A percentile compares a stretch with the other conserved stretches of the same genome.
These are phyloP conservation scores for Euglossa dilemma DNA, from an alignment of 1,140 invertebrate genomes.

Conservation along the genomic window DNA sequence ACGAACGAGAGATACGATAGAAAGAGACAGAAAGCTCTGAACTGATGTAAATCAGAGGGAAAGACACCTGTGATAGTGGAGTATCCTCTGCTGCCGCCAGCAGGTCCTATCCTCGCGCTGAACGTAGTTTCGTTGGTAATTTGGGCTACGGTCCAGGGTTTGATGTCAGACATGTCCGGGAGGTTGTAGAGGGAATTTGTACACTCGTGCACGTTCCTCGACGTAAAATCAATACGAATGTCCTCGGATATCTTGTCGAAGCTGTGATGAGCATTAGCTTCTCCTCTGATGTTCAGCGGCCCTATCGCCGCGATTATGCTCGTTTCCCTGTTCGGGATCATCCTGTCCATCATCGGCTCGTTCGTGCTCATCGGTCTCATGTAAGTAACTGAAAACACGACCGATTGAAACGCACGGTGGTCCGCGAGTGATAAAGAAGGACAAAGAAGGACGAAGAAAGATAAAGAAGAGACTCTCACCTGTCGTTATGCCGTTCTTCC, in stretches of 20 bases:
- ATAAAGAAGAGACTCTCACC: conserved; percentile 61
- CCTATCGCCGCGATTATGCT: conserved; percentile 95
- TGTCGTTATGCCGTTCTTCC: conserved; percentile 91
- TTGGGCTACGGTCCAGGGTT: conserved; percentile 86
- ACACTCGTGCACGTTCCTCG: conserved; percentile 82
- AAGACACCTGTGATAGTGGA: conserved; percentile 88
- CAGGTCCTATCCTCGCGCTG: conserved; percentile 91
- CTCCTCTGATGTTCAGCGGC: conserved; percentile 88
- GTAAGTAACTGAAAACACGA: conserved; percentile 86
- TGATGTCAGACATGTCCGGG: conserved; percentile 78
- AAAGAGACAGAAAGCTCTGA: not conserved
- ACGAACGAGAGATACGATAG: too few relatives aligned
- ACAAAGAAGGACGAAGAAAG: not conserved
- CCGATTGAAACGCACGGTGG: not conserved
- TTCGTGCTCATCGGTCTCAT: conserved; percentile 89
- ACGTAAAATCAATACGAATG: conserved; percentile 89
- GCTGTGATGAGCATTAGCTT: conserved; percentile 91
- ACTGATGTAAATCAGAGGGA: not conserved
- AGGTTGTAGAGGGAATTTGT: conserved; percentile 79
- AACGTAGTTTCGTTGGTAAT: conserved; percentile 86
- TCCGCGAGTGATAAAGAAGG: too few relatives aligned
- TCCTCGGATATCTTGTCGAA: conserved; percentile 89
- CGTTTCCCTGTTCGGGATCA: conserved; percentile 87
- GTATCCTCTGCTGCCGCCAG: conserved; percentile 91
- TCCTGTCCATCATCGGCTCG: conserved; percentile 87